phyloP scores from a whole-genome alignment of 2,888 invertebrate genomes.

The Drosophila borborema region DNA sequence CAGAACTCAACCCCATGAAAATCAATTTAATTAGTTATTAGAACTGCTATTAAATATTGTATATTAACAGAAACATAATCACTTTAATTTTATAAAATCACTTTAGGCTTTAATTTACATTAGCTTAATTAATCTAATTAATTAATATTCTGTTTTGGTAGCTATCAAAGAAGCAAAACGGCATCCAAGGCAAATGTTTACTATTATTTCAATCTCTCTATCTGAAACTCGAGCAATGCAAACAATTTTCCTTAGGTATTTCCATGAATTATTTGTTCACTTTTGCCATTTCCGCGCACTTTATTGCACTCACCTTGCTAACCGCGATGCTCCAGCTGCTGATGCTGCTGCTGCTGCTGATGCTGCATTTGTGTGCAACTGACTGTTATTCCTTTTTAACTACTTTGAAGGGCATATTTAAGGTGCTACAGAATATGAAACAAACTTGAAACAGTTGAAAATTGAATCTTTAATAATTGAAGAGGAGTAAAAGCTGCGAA shows the following conservation, averaged over 20 bases:
- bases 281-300: constrained; percentile 18
- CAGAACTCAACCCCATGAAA: background rate
- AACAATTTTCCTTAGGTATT: constrained; percentile 51
- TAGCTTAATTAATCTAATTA: background rate
- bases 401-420: background rate
- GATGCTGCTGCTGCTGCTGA: constrained; percentile 9
- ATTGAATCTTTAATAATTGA: background rate
- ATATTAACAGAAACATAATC: background rate
- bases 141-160: background rate
- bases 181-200: constrained; percentile 5
- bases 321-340: constrained; percentile 7
- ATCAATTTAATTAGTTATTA: background rate
- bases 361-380: constrained; percentile 16
- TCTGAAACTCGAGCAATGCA: constrained; percentile 13
- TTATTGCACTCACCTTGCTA: constrained; percentile 31
- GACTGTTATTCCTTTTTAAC: constrained; percentile 11
- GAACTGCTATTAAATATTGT: background rate
- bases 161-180: background rate
- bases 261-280: constrained; percentile 46
- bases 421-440: background rate
- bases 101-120: background rate
- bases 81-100: background rate
- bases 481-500: too few relatives aligned
- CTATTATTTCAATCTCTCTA: constrained; percentile 10
- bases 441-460: too few relatives aligned